Percentiles rank a stretch among this genome's conserved stretches.
These are phyloP conservation scores for Sterrhoptilus dennistouni DNA, from an alignment of 2,113 vertebrate species.

Conservation along the genomic window DNA sequence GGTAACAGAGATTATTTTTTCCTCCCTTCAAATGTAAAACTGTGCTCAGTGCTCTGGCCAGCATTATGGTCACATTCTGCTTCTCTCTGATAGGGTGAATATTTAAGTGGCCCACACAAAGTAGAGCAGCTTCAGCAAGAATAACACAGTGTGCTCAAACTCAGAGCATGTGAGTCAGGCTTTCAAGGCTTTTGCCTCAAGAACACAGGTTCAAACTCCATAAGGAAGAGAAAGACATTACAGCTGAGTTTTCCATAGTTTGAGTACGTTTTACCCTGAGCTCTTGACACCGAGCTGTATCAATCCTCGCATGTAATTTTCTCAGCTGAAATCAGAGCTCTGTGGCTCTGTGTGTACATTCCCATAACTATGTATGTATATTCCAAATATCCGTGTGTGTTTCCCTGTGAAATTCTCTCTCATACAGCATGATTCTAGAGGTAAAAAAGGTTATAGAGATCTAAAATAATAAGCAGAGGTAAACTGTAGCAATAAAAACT, in stretches of 20 bases:
- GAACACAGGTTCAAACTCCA: not conserved
- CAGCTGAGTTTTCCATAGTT: not conserved
- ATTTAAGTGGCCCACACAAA: not conserved
- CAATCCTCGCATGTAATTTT: not conserved
- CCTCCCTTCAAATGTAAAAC: not conserved
- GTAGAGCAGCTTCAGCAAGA: not conserved
- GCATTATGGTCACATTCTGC: not conserved
- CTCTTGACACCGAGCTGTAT: not conserved
- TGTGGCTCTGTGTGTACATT: not conserved
- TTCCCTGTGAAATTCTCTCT: not conserved
- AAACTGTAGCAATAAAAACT: not conserved
- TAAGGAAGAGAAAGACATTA: not conserved
- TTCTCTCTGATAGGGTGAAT: not conserved
- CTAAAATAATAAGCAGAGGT: not conserved
- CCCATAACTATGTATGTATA: too few species aligned
- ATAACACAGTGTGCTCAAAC: not conserved
- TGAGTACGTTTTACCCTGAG: not conserved
- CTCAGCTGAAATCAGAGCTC: not conserved
- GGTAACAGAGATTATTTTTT: not conserved
- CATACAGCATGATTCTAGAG: not conserved
- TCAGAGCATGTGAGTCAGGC: rapidly evolving
- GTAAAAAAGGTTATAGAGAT: not conserved
- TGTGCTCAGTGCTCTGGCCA: not conserved
- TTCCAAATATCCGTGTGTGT: not conserved
- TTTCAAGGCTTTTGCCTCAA: not conserved